Evolutionary conservation across 2,113 vertebrate genomes (phyloP).

Genomic region (Sterrhoptilus dennistouni): DNA sequence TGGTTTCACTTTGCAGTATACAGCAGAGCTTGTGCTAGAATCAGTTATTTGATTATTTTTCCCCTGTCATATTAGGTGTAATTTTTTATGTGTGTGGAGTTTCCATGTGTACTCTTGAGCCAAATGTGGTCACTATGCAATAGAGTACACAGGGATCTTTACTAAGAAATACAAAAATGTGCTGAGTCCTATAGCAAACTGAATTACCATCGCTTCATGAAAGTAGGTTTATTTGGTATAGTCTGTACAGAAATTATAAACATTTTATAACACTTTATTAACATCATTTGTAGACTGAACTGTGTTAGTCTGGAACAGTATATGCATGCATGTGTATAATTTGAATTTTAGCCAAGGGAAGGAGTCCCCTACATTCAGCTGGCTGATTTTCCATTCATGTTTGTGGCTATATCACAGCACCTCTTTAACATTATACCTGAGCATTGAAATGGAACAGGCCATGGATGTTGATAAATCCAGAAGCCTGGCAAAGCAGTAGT

Average conservation of each 20-base stretch:
- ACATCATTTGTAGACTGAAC: not conserved
- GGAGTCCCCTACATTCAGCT: not conserved
- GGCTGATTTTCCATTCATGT: not conserved
- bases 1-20: not conserved
- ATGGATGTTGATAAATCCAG: not conserved
- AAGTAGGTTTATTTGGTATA: not conserved
- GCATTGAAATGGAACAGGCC: not conserved
- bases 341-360: not conserved
- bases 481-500: not conserved
- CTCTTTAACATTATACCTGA: not conserved
- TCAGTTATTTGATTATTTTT: not conserved
- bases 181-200: not conserved
- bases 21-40: not conserved
- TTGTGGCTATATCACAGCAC: rapidly evolving
- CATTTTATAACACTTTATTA: not conserved
- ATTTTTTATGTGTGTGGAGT: not conserved
- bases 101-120: not conserved
- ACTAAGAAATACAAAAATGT: not conserved
- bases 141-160: not conserved
- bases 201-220: not conserved
- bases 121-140: not conserved
- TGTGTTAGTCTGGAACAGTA: not conserved
- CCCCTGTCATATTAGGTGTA: not conserved
- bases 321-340: not conserved
- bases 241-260: not conserved